Base-by-base conservation (phyloP, 2,797 vertebrate species). In the Hoplostethus atlanticus region DNA sequence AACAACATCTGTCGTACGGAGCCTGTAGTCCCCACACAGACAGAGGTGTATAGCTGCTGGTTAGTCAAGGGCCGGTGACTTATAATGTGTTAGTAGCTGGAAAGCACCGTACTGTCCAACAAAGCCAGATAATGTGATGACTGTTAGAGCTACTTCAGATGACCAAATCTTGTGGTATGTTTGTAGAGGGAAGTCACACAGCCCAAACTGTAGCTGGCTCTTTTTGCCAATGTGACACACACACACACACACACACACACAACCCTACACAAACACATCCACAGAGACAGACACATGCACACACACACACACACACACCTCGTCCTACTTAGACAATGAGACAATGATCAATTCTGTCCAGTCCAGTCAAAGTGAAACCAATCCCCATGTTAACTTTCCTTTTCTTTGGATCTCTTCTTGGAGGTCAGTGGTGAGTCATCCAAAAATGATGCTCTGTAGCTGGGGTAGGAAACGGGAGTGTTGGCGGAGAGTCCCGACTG, bases 1-100 rank as follows among this genome's bases (percentile, higher is more conserved):
- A 89, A 89, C 88, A 89, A 86, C 89, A 91, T 86, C 89, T 91
- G 88, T 88, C 87, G 73, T 60, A 15, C 3, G 68, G 13, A 53
- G 81, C 38, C 62, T 21, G 63, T 21, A 8, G 56, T 48, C 44
- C 56, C 60, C 71, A 42, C 73, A 36, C 48, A 71, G 74, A 50
- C 55, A 68, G 57, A 3, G 21, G 17, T 15, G 64, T 12, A 59
- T 65, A 7, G 67, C 58, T 59, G 50, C 72, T 64, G 72, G 64
- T 87, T 82, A 76, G 79, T 86, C 77, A 77, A 79, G 76, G 77
- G 16, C 50, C 64, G 62, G 77, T 84, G 79, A 81, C 70, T 86
- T 68, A 73, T 47, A 47, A 70, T 52, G 81, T 59, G 57, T 78
- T 8, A 56, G 73, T 31, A 67, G 78, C 25, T 84, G 86, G 89